Evolutionary conservation across 2,888 invertebrate genomes (phyloP), one percentile per base, ranked within the genome.

Genomic region (Eupithecia tripunctaria): DNA sequence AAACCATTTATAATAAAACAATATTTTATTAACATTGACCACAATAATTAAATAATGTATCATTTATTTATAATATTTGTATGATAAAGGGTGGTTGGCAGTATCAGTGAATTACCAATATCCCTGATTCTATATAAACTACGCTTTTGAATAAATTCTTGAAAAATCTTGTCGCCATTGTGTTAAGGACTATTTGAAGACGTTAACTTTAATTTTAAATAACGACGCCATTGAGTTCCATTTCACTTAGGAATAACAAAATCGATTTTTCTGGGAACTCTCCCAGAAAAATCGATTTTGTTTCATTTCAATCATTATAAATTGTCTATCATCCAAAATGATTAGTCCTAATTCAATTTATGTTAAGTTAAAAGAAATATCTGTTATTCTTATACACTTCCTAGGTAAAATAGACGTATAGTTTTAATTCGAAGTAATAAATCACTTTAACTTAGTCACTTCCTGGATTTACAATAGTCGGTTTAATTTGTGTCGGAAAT

Each of bases 401-500:
- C 25, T 56, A 12, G 21, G 12, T 47, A 2, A 51, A 21, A 25
- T 25, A 12, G 25, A 56, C 14, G 21, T 25, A 8, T 56, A 25
- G 12, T 56, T 56, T 56, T 56, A 14, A 14, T 25, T 10, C 12
- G 5, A 56, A 56, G 12, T 56, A 14, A 10, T 14, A 36, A 36
- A 36, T 8, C 36, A 36, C 36, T 56, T 25, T 56, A 25, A 36
- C 7, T 56, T 21, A 56, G 25, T 25, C 21, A 2, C 25, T 21
- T 47, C 21, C 51, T 56, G 3, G 5, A 21, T 56, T 25, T 25
- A 25, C 21, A 51, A 51, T 51, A 21, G 12, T 56, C 51, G n/a
- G 21, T 51, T 51, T 56, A 56, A 56, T 56, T 56, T 56, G 56
- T 56, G 56, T 56, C 12, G 25, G 56, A 14, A 56, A 56, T 56